These are phyloP conservation scores for Poecilia gillii DNA, from an alignment of 2,797 vertebrate species.

Conservation along the genomic window DNA sequence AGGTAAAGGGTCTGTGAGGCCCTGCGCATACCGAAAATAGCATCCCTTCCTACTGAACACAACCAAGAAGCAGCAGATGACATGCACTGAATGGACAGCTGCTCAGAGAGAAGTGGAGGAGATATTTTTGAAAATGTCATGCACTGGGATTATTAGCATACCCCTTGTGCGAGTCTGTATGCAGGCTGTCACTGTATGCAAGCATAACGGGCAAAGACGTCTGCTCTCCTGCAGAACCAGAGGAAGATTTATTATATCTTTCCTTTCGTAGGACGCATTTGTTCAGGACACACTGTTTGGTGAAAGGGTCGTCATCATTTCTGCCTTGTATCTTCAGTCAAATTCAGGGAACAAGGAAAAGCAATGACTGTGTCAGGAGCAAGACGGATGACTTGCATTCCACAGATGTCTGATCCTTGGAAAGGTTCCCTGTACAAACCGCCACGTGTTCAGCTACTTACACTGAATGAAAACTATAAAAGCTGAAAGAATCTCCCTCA, in stretches of 20 bases:
- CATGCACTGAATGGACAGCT: constrained; percentile 49
- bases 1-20: constrained; percentile 35
- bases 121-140: constrained; percentile 67
- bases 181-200: constrained; percentile 33
- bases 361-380: constrained; percentile 29
- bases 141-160: constrained; percentile 60
- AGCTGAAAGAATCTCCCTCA: constrained; percentile 5
- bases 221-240: background rate
- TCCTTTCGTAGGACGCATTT: constrained; percentile 42
- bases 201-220: constrained; percentile 22
- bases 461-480: constrained; percentile 48
- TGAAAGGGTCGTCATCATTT: constrained; percentile 49
- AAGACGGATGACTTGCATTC: constrained; percentile 40
- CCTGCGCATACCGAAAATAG: constrained; percentile 49
- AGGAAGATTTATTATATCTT: constrained; percentile 44
- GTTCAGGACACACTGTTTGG: constrained; percentile 8
- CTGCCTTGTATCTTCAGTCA: constrained; percentile 51
- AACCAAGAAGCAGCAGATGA: constrained; percentile 50
- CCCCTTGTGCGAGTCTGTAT: constrained; percentile 37
- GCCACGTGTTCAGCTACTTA: constrained; percentile 58
- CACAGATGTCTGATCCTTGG: constrained; percentile 54
- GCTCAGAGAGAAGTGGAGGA: constrained; percentile 36
- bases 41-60: constrained; percentile 28
- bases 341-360: constrained; percentile 38
- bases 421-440: constrained; percentile 40